Evolutionary conservation across 2,797 vertebrate species (phyloP).

Genomic region (Gephyroberyx darwinii): DNA sequence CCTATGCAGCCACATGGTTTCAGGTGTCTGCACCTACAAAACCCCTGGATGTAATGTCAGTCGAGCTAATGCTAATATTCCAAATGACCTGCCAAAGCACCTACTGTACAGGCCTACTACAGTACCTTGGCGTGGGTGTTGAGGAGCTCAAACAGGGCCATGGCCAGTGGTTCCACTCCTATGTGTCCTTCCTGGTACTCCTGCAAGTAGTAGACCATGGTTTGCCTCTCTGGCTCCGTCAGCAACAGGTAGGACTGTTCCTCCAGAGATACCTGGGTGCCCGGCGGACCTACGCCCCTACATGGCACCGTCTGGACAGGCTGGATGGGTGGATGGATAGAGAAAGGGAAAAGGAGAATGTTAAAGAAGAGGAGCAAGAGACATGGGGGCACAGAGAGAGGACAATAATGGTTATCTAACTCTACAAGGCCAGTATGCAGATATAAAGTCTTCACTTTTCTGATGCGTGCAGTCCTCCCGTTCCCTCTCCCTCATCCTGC

Average conservation of each 20-base stretch:
- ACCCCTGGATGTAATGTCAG: no score
- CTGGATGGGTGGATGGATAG: no score
- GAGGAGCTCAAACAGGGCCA: conserved; percentile 94
- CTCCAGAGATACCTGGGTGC: conserved; percentile 86
- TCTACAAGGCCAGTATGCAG: conserved; percentile 8
- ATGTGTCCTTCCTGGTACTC: conserved; percentile 90
- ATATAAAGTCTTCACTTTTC: conserved; percentile 11
- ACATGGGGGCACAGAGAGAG: neutral
- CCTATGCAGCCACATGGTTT: no score
- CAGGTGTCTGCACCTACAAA: no score
- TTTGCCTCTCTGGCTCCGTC: conserved; percentile 86
- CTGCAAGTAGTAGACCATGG: conserved; percentile 92
- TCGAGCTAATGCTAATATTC: no score
- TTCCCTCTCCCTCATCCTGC: neutral
- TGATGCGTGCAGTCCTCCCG: conserved; percentile 10
- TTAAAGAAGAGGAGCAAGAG: neutral
- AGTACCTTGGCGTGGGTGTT: conserved; percentile 94
- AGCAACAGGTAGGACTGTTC: conserved; percentile 91
- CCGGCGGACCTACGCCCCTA: conserved; percentile 84
- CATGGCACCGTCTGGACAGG: conserved; percentile 79
- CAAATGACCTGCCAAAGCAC: neutral
- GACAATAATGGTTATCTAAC: conserved; percentile 9
- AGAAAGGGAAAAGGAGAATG: neutral
- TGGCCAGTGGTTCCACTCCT: conserved; percentile 85
- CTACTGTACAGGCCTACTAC: neutral